phyloP scores from a whole-genome alignment of 2,797 vertebrate species.

The Setipinna tenuifilis region DNA sequence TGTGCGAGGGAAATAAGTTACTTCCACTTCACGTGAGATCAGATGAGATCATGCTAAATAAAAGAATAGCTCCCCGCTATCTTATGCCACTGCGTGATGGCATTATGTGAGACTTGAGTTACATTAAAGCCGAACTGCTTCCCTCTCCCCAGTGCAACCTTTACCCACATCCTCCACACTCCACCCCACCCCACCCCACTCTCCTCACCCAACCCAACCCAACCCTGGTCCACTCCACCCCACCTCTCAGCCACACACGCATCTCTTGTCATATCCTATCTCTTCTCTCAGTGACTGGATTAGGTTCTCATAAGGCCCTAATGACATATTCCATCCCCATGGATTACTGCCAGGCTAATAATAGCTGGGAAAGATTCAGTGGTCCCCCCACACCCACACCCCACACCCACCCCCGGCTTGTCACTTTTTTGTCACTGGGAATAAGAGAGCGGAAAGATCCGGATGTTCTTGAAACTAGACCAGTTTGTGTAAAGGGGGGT shows the following conservation, averaged over 20 bases:
- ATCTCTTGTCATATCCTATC: slow-evolving; percentile 19
- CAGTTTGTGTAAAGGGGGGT: not conserved
- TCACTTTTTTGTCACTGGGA: not conserved
- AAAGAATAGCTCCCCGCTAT: not conserved
- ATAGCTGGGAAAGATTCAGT: not conserved
- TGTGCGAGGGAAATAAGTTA: not conserved
- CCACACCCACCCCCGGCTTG: too few relatives aligned
- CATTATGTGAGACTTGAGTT: not conserved
- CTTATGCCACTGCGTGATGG: not conserved
- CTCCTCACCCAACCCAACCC: not conserved
- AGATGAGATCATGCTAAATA: not conserved
- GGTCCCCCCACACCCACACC: too few relatives aligned
- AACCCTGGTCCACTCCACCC: not conserved
- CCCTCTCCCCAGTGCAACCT: not conserved
- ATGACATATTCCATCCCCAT: slow-evolving; percentile 18
- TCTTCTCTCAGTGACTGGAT: not conserved
- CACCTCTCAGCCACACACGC: not conserved
- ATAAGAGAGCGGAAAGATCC: slow-evolving; percentile 14
- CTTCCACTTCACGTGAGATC: not conserved
- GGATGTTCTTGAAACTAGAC: not conserved
- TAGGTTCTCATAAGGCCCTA: slow-evolving; percentile 13
- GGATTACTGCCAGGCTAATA: not conserved
- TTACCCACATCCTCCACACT: not conserved
- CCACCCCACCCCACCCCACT: not conserved
- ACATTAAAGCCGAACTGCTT: not conserved